A percentile compares a stretch with the other conserved stretches of the same genome.
These are phyloP conservation scores for Ormyrus thymus DNA, from an alignment of 2,888 invertebrate genomes.

Conservation along the genomic window DNA sequence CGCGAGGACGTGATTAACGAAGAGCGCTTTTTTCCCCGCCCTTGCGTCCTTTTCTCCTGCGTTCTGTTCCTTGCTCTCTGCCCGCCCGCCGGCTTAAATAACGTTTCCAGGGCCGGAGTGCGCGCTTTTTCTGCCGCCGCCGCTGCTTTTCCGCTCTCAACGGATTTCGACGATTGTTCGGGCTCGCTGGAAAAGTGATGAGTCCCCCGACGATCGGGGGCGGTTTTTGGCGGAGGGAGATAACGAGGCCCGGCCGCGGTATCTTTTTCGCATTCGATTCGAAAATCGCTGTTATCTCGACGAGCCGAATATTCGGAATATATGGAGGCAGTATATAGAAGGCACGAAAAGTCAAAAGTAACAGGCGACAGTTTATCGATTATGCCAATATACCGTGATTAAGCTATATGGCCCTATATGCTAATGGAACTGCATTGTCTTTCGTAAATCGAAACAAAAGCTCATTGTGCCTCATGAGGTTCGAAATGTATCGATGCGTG, in stretches of 20 bases:
- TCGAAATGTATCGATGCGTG: slow-evolving; percentile 28
- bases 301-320: too few species aligned
- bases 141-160: background rate
- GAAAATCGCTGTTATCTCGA: too few species aligned
- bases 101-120: slow-evolving; percentile 9
- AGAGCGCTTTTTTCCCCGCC: slow-evolving; percentile 39
- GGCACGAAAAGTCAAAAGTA: slow-evolving; percentile 23
- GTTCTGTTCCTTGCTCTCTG: background rate
- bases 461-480: slow-evolving; percentile 37
- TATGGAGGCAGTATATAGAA: too few species aligned
- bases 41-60: background rate
- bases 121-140: background rate
- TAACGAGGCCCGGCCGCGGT: too few species aligned
- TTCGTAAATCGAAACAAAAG: slow-evolving; percentile 51
- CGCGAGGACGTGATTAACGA: slow-evolving; percentile 56
- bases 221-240: too few species aligned
- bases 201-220: too few species aligned
- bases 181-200: slow-evolving; percentile 5
- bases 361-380: slow-evolving; percentile 33
- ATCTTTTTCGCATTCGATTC: too few species aligned
- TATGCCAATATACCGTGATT: slow-evolving; percentile 39
- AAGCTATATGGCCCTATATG: slow-evolving; percentile 42
- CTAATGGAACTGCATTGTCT: slow-evolving; percentile 49
- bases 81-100: slow-evolving; percentile 12
- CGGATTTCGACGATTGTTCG: background rate